These are phyloP conservation scores for Struthio camelus DNA, from an alignment of 2,113 vertebrate species.

Conservation along the genomic window DNA sequence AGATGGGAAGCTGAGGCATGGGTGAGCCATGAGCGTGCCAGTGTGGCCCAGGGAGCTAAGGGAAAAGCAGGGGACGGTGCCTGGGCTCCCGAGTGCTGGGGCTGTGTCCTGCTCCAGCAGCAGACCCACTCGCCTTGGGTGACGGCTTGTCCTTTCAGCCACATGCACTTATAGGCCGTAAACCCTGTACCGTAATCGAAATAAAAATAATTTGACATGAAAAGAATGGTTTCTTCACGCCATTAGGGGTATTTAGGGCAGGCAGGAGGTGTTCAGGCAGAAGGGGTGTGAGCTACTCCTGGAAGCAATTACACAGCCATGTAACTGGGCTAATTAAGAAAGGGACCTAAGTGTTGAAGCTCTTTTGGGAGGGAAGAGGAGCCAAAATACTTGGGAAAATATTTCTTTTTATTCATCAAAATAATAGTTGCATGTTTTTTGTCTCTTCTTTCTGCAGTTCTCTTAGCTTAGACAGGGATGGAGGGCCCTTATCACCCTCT, in stretches of 20 bases:
- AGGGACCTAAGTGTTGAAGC: conserved; percentile 25
- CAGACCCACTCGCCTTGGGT: not conserved
- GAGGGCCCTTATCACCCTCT: not conserved
- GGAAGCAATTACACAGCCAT: conserved; percentile 59
- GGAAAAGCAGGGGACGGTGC: not conserved
- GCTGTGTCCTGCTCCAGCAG: not conserved
- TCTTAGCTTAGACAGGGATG: not conserved
- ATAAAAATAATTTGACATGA: conserved; percentile 43
- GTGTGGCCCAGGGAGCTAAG: not conserved
- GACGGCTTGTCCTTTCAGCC: not conserved
- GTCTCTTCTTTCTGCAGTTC: not conserved
- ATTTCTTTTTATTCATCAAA: conserved; percentile 2
- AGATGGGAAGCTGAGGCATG: not conserved
- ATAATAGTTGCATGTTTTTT: not conserved
- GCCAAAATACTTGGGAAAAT: not conserved
- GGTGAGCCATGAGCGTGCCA: accelerated
- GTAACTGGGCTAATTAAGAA: conserved; percentile 52
- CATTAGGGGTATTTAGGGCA: conserved; percentile 26
- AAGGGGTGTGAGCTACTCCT: not conserved
- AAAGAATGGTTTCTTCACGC: conserved; percentile 51
- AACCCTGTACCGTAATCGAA: not conserved
- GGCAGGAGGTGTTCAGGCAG: not conserved
- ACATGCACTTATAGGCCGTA: not conserved
- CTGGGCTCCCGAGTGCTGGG: accelerated
- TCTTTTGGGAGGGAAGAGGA: not conserved